Evolutionary conservation across 2,888 invertebrate species (phyloP), one percentile per base, ranked within the genome.

Genomic region (Geophilus truncorum): DNA sequence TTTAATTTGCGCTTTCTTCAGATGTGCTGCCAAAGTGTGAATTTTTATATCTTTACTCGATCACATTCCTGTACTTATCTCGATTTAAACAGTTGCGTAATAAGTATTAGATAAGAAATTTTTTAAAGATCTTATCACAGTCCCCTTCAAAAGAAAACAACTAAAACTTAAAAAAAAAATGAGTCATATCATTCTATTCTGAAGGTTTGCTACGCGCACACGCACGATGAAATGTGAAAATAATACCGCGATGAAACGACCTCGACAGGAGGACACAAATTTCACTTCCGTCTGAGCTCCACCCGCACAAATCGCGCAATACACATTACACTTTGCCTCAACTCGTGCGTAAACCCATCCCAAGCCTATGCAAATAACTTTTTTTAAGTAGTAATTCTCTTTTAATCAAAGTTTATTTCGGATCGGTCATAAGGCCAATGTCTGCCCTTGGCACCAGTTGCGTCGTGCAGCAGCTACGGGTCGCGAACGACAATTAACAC

Each of bases 261-360:
- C 70, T 70, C 70, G 70, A 28, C 70, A 70, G 28, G 70, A 70
- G 51, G 70, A 70, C 25, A 70, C 70, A 70, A 70, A 70, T 70
- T 70, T 70, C 70, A 70, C 28, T 70, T 70, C 70, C 70, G 70
- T 28, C 70, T 70, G 25, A 70, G 12, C 70, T 28, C 70, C 70
- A 28, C 70, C 70, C 70, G 70, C 70, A 25, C 70, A 70, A 70
- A 45, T 18, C 45, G 12, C 45, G 18, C 45, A 45, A 4, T 45
- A 45, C 45, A 32, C 9, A 32, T 32, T 51, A 51, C 1, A 4
- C 51, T 51, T 51, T n/a, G 51, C 51, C 6, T 21, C 18, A 18
- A 51, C 1, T n/a, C 18, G n/a, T n/a, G 18, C 1, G 51, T 51
- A 51, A n/a, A 51, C 18, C 18, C 18, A n/a, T 5, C 51, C 7